phyloP scores from a whole-genome alignment of 2,113 vertebrate genomes.

The Phodopus roborovskii region DNA sequence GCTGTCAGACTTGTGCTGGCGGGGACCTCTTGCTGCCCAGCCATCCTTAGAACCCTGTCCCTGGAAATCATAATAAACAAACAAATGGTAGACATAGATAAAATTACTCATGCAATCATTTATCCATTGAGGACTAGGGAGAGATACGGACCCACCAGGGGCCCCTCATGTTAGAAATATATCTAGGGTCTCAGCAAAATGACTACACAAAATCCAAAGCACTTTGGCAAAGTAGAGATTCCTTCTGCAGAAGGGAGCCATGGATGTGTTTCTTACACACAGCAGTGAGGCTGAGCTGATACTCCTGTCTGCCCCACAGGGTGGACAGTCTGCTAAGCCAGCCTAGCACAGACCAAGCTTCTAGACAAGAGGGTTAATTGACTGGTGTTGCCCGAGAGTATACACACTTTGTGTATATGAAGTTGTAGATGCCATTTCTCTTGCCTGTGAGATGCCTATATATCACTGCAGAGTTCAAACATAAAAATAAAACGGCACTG shows the following conservation, averaged over 20 bases:
- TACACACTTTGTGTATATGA: constrained; percentile 45
- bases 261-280: background rate
- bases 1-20: background rate
- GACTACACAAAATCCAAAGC: background rate
- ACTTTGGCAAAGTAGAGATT: background rate
- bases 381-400: background rate
- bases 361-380: constrained; percentile 67
- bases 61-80: background rate
- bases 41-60: background rate
- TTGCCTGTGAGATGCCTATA: constrained; percentile 64
- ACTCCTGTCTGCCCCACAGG: background rate
- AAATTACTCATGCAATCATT: background rate
- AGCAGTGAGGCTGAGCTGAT: background rate
- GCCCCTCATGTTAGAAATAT: background rate
- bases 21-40: too few species aligned
- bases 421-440: constrained; percentile 63
- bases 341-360: background rate
- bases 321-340: background rate
- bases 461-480: constrained; percentile 71
- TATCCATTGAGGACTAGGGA: background rate
- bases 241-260: background rate
- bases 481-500: constrained; percentile 70
- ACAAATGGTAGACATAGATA: background rate
- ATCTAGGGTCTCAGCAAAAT: background rate
- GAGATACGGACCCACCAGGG: background rate